A percentile compares a stretch with the other conserved stretches of the same genome.
phyloP scores from a whole-genome alignment of 2,888 invertebrate species.

The Polymixis lichenea region DNA sequence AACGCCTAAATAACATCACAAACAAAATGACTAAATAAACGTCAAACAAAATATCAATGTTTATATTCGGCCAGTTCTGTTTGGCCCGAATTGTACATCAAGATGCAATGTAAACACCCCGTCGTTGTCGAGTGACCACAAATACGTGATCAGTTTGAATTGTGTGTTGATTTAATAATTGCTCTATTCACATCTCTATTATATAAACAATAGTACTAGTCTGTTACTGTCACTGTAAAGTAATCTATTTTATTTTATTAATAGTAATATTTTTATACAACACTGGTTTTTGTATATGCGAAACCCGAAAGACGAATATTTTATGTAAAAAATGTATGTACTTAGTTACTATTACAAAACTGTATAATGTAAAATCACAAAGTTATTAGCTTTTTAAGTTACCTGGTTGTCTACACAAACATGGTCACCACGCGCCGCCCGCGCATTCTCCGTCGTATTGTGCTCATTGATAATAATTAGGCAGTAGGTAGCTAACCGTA shows the following conservation, averaged over 20 bases:
- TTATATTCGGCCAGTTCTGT: slow-evolving; percentile 2
- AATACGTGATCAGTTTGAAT: slow-evolving; percentile 42
- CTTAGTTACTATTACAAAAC: too few relatives aligned
- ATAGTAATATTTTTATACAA: too few relatives aligned
- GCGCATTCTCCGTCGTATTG: too few relatives aligned
- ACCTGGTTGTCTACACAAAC: too few relatives aligned
- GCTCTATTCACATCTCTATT: slow-evolving; percentile 1
- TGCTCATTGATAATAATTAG: too few relatives aligned
- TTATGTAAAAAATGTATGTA: too few relatives aligned
- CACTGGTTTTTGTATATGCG: too few relatives aligned
- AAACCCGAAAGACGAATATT: too few relatives aligned
- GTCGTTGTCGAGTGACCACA: slow-evolving; percentile 15
- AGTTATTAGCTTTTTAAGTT: too few relatives aligned
- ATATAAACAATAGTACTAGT: slow-evolving; percentile 1
- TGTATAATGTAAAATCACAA: too few relatives aligned
- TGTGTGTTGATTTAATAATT: slow-evolving; percentile 24
- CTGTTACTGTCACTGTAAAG: neutral
- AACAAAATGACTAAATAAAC: slow-evolving; percentile 5
- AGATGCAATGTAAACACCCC: slow-evolving; percentile 51
- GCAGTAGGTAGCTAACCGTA: too few relatives aligned
- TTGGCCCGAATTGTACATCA: slow-evolving; percentile 48
- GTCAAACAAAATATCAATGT: slow-evolving; percentile 6
- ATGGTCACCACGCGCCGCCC: too few relatives aligned
- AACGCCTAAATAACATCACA: neutral
- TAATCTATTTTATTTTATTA: neutral